Base-by-base conservation (phyloP, 2,113 vertebrate genomes). In the Furnarius figulus region DNA sequence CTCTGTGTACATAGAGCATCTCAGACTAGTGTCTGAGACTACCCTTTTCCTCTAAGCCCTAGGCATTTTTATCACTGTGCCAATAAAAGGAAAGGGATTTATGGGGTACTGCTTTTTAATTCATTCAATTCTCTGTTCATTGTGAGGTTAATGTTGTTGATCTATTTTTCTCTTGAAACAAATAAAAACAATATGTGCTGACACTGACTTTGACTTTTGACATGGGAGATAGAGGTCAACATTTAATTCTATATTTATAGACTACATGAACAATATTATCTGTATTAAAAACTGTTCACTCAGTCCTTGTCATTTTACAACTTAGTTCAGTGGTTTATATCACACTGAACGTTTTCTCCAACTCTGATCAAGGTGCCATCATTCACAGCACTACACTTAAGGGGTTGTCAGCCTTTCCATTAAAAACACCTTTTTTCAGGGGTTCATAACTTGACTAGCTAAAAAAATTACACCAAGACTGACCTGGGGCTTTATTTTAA, bases 71-170 rank as follows among this genome's bases (percentile, higher is more conserved):
- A 98, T 98, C 98, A 98, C 89, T 80, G 96, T 98, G 98, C 97
- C 98, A 98, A 98, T 98, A 98, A 98, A 98, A 95, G 90, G 72
- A 59, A 96, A 9, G 94, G 97, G 97, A 98, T 98, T 98, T 98
- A 98, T 98, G 98, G 94, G 96, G 88, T 97, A 95, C 97, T 98
- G 96, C 96, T 97, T 98, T 98, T 98, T 98, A 98, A 98, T 98
- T 98, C 98, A 98, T 98, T 98, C 98, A 98, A 97, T 98, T 98
- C 97, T 98, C 98, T 98, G 97, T 98, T 98, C 97, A 97, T 98
- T 97, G 96, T 84, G 98, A 98, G 98, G 98, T 98, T 98, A 98
- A 98, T 98, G 97, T 97, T 97, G 97, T 98, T 98, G 97, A 98
- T 98, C 98, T 98, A 97, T 98, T 95, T 98, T 98, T 97, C 98